These are phyloP conservation scores for Chrysaora quinquecirrha DNA, from an alignment of 30 jellyfish, hydroid and myxozoan genomes.

Conservation along the genomic window DNA sequence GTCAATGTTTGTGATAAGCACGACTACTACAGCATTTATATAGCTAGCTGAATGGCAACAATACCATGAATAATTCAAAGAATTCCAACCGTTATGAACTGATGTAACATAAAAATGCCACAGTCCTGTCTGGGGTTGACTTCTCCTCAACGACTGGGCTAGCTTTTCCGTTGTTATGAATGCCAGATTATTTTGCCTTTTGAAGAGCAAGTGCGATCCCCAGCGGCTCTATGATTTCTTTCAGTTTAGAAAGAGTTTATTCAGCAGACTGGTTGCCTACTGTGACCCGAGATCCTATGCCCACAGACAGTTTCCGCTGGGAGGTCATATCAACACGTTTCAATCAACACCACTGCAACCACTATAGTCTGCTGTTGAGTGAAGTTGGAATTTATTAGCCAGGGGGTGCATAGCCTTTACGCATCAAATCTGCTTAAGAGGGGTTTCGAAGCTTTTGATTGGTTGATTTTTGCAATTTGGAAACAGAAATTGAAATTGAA, in stretches of 20 bases:
- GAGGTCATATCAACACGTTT: constrained; percentile 85
- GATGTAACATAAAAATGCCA: neutral
- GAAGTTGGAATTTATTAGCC: constrained; percentile 34
- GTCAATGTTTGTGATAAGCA: neutral
- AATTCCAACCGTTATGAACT: constrained; percentile 1
- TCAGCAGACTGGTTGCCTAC: constrained; percentile 73
- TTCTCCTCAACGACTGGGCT: neutral
- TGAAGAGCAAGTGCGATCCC: neutral
- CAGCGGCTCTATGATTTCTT: constrained; percentile 3
- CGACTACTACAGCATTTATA: constrained; percentile 37
- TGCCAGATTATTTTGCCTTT: neutral
- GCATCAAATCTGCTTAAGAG: too few species aligned
- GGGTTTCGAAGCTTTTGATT: too few species aligned
- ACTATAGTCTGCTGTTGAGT: constrained; percentile 23
- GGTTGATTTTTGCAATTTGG: too few species aligned
- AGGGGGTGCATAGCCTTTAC: too few species aligned
- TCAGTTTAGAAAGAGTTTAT: constrained; percentile 44
- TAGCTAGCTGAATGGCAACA: neutral
- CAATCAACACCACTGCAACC: constrained; percentile 63
- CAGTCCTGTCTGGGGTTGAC: neutral
- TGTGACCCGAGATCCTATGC: constrained; percentile 76
- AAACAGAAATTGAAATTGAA: too few species aligned
- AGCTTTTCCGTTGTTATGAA: neutral
- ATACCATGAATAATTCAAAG: constrained; percentile 1
- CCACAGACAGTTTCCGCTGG: constrained; percentile 90